These are phyloP conservation scores for Drosophila biarmipes DNA, from an alignment of 1,140 invertebrate species.

Conservation along the genomic window DNA sequence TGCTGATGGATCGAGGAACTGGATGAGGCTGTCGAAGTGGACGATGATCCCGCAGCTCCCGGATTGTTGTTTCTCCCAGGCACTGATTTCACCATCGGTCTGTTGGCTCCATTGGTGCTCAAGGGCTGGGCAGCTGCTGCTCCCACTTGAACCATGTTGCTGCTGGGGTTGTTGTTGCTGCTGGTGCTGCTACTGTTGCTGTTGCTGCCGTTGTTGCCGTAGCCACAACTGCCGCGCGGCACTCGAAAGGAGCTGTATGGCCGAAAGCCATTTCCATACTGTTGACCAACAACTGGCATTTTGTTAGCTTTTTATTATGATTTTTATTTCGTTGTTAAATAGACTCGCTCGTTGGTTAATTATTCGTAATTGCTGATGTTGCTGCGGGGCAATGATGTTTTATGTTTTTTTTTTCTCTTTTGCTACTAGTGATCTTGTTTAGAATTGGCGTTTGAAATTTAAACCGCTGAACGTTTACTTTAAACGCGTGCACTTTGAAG, in stretches of 20 bases:
- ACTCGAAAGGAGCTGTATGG: conserved; percentile 84
- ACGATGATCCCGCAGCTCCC: conserved; percentile 32
- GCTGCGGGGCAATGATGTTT: conserved; percentile 17
- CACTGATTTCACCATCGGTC: conserved; percentile 41
- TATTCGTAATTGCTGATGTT: conserved; percentile 54
- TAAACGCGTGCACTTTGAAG: conserved; percentile 59
- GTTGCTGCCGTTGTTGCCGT: conserved; percentile 22
- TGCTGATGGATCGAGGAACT: conserved; percentile 63
- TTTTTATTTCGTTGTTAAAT: conserved; percentile 47
- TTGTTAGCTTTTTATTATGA: conserved; percentile 57
- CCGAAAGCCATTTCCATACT: conserved; percentile 73
- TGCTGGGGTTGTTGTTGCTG: conserved; percentile 17
- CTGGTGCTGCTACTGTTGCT: conserved; percentile 18
- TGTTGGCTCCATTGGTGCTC: conserved; percentile 47
- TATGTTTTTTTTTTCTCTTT: conserved; percentile 8
- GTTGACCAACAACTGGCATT: conserved; percentile 83
- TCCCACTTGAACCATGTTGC: conserved; percentile 11
- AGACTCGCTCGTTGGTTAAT: conserved; percentile 41
- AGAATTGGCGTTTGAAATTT: conserved; percentile 71
- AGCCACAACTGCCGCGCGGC: conserved; percentile 65
- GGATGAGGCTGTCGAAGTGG: conserved; percentile 66
- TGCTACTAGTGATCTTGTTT: conserved; percentile 23
- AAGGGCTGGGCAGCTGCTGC: conserved; percentile 39
- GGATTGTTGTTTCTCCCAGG: conserved; percentile 47
- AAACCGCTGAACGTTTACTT: conserved; percentile 71